Percentiles rank a stretch among this genome's conserved stretches.
These are phyloP conservation scores for Troides aeacus DNA, from an alignment of 2,888 invertebrate genomes.

Conservation along the genomic window DNA sequence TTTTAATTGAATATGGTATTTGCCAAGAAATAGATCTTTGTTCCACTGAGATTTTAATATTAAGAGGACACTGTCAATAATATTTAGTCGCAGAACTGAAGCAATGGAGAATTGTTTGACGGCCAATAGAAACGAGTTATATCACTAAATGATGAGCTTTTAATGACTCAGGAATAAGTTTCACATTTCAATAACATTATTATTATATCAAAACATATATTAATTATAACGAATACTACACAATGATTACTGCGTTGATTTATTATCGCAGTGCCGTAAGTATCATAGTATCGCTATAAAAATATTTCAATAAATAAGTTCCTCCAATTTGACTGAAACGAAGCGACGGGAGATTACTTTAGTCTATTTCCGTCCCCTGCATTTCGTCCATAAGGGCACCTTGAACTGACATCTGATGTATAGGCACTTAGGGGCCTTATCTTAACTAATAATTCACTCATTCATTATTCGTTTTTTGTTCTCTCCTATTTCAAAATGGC, in stretches of 20 bases:
- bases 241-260: no score
- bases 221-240: no score
- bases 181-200: no score
- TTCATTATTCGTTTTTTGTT: constrained; percentile 26
- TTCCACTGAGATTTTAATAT: no score
- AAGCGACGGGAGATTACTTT: constrained; percentile 10
- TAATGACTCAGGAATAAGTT: no score
- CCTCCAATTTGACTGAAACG: background rate
- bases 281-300: background rate
- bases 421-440: constrained; percentile 29
- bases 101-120: no score
- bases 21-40: no score
- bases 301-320: constrained; percentile 1
- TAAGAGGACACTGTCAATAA: background rate
- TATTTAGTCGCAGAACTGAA: background rate
- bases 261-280: no score
- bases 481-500: constrained; percentile 20
- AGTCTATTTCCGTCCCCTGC: constrained; percentile 22
- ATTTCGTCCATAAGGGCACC: constrained; percentile 22
- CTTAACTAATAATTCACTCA: constrained; percentile 26
- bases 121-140: no score
- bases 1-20: background rate
- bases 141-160: no score
- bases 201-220: no score
- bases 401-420: constrained; percentile 26